These are phyloP conservation scores for Rhinogobius similis DNA, from an alignment of 2,113 vertebrate species.

Conservation along the genomic window DNA sequence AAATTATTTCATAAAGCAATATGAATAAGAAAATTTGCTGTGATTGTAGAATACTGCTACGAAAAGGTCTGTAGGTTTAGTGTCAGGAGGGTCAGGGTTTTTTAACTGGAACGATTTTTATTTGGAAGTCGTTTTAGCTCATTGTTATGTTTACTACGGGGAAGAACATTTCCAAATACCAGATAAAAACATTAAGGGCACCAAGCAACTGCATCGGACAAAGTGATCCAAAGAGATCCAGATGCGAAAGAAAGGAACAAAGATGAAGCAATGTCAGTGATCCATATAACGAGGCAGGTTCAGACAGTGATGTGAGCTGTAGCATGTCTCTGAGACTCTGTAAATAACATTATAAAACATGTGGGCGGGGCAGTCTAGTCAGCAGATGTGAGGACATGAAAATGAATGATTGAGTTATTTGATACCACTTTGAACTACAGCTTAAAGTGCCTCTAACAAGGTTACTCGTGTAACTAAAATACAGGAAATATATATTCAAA, in stretches of 20 bases:
- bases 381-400: background rate
- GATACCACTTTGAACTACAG: too few species aligned
- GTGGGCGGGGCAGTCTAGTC: background rate
- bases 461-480: too few species aligned
- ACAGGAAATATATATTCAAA: too few species aligned
- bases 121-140: too few species aligned
- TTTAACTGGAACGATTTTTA: too few species aligned
- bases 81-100: too few species aligned
- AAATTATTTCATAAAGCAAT: too few species aligned
- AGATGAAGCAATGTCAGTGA: conserved; percentile 11
- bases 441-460: too few species aligned
- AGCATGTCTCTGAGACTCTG: background rate
- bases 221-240: background rate
- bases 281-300: background rate
- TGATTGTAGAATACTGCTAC: too few species aligned
- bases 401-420: background rate
- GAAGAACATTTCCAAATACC: background rate
- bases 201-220: background rate
- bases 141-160: background rate
- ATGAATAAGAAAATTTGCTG: too few species aligned
- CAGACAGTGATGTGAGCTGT: too few species aligned
- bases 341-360: background rate
- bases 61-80: too few species aligned
- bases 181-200: background rate
- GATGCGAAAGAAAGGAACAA: conserved; percentile 9